Base-by-base conservation (phyloP, 2,797 vertebrate genomes). In the Vespertilio murinus region DNA sequence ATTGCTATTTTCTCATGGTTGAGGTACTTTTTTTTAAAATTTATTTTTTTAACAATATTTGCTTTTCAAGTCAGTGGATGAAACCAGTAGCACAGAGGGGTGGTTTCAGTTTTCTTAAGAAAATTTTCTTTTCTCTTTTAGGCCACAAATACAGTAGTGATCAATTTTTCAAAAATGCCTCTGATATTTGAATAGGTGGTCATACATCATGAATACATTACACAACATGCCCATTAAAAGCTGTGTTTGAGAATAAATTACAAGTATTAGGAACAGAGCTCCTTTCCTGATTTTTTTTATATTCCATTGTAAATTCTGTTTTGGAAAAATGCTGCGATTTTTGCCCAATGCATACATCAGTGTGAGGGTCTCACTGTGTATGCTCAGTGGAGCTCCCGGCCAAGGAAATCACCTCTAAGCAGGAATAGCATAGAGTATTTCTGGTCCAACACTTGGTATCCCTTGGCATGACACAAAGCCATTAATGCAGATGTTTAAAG, bases 401-500 rank as follows among this genome's bases (percentile, higher is more conserved):
- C 0, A 8, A 96, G 47, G 20, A 54, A 38, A 18, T 89, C 69
- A 86, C 40, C 45, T 71, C 11, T 61, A 70, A 67, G 56, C 42
- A 85, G 83, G 82, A 70, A 52, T 1, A 92, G 17, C 35, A 25
- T 92, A 42, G 61, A 75, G 28, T 73, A 71, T 52, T 93, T 96
- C 30, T 92, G 64, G 30, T 94, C 95, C 42, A 78, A 35, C 35
- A 82, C 7, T 70, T 52, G 28, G 0, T 49, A 81, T 67, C 52
- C 56, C 30, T 90, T 77, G 69, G 42, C 5, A 59, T 81, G 70
- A 85, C 28, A 83, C 16, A 88, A 56, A 83, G 38, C n/a, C 49
- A 23, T 87, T 93, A 92, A 79, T 42, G 38, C 28, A 89, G 18
- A 20, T 87, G 18, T 90, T 64, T 80, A 77, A 95, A 91, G 59